Base-by-base conservation (phyloP, 2,888 invertebrate species). In the Vannuccia rotundouncinata region DNA sequence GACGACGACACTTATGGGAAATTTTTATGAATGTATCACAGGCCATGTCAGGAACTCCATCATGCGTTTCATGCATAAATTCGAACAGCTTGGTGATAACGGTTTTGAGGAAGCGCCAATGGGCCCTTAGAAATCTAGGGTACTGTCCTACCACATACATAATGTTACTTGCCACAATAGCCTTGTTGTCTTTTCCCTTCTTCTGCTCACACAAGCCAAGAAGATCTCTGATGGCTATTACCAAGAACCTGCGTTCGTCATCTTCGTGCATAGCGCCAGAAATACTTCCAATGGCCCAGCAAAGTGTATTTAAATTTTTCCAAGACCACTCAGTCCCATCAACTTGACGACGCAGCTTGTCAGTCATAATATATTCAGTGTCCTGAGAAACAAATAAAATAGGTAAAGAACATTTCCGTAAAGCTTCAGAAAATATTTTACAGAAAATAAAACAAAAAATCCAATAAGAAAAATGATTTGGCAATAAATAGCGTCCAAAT, bases 111-210 rank as follows among this genome's bases (percentile, higher is more conserved):
- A 99, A 99, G 88, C 96, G 95, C 99, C 99, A 99, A 89, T 99
- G 99, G n/a, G 96, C 97, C 84, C 96, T 91, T 82, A 99, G 90
- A 90, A 99, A 99, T 81, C 98, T 85, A 74, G 99, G 99, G 90
- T 99, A 99, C 88, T 99, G 99, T 0, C 99, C 99, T 79, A 99
- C 99, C 81, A 99, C 98, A 89, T 99, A 98, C 99, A 99, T 99
- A 83, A 99, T 99, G 89, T 99, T 99, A 83, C 97, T 97, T 22
- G 99, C 99, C 86, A 99, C 97, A 84, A 99, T 99, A 81, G 99
- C 99, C 31, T 99, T 99, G 89, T 99, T 99, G 90, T 99, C 98
- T 90, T 99, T 99, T 78, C 96, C 92, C 84, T 98, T 93, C 88
- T 99, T 99, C 89, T 98, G 98, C 83, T 88, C 88, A 60, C 81